These are phyloP conservation scores for Xylocampa areola DNA, from an alignment of 2,888 invertebrate genomes.

Conservation along the genomic window DNA sequence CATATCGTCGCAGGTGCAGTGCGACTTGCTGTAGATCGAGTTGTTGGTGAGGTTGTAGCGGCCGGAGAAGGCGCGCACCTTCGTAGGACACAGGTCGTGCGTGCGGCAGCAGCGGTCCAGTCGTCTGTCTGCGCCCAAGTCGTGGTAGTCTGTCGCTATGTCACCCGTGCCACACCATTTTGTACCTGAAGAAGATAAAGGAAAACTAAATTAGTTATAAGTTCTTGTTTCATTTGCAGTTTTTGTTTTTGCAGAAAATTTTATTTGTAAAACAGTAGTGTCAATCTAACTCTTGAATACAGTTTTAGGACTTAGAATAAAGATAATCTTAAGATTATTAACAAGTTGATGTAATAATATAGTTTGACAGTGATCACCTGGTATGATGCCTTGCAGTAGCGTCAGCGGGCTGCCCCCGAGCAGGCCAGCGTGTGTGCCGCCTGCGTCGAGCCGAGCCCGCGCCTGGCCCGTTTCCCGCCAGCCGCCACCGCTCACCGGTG, in stretches of 20 bases:
- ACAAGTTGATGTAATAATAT: not conserved
- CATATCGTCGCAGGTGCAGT: slow-evolving; percentile 96
- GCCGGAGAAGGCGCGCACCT: slow-evolving; percentile 91
- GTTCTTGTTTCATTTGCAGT: not conserved
- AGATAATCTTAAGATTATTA: no score
- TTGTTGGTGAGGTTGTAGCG: slow-evolving; percentile 96
- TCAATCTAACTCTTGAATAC: no score
- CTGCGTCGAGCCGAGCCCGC: slow-evolving; percentile 76
- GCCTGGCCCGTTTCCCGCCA: slow-evolving; percentile 64
- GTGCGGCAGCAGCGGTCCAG: slow-evolving; percentile 96
- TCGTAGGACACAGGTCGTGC: slow-evolving; percentile 97
- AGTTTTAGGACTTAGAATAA: no score
- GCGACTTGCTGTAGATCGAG: slow-evolving; percentile 96
- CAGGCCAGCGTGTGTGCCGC: slow-evolving; percentile 82
- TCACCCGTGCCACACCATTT: slow-evolving; percentile 98
- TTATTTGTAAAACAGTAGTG: no score
- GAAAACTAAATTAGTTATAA: not conserved
- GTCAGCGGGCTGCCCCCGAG: slow-evolving; percentile 92
- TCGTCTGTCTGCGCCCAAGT: slow-evolving; percentile 93
- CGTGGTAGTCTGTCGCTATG: slow-evolving; percentile 95
- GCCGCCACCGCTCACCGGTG: slow-evolving; percentile 47
- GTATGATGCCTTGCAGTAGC: slow-evolving; percentile 94
- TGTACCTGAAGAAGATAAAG: slow-evolving; percentile 91
- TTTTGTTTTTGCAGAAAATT: no score
- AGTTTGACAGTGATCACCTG: slow-evolving; percentile 91